These are phyloP conservation scores for Chascanopsetta lugubris DNA, from an alignment of 2,113 vertebrate species.

Conservation along the genomic window DNA sequence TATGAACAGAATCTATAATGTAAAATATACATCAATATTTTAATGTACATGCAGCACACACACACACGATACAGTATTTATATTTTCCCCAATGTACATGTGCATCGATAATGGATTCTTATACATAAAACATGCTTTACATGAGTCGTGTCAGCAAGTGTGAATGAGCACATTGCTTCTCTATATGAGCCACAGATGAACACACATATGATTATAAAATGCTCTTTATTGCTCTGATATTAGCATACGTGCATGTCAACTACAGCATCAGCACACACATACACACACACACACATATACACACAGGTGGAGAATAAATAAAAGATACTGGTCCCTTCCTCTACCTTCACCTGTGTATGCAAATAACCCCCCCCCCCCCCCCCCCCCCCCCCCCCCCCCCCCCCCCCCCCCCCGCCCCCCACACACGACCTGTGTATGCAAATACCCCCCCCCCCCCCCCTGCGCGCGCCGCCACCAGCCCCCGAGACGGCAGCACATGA, in stretches of 20 bases:
- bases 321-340: neutral
- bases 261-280: too few relatives aligned
- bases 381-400: too few relatives aligned
- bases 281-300: neutral
- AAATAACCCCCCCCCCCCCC: too few relatives aligned
- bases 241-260: too few relatives aligned
- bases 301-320: neutral
- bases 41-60: neutral
- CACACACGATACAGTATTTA: neutral
- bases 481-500: conserved; percentile 44
- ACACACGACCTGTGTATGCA: too few relatives aligned
- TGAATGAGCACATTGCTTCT: neutral
- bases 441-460: too few relatives aligned
- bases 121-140: neutral
- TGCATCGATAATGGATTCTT: neutral
- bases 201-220: too few relatives aligned
- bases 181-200: neutral
- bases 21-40: neutral
- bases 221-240: neutral
- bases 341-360: conserved; percentile 27
- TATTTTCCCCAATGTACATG: neutral
- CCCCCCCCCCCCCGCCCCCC: conserved; percentile 24
- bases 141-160: neutral
- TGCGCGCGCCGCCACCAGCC: too few relatives aligned
- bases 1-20: neutral